Conservation (phyloP, 2,888 invertebrate genomes). For the Limnephilus rhombicus region DNA sequence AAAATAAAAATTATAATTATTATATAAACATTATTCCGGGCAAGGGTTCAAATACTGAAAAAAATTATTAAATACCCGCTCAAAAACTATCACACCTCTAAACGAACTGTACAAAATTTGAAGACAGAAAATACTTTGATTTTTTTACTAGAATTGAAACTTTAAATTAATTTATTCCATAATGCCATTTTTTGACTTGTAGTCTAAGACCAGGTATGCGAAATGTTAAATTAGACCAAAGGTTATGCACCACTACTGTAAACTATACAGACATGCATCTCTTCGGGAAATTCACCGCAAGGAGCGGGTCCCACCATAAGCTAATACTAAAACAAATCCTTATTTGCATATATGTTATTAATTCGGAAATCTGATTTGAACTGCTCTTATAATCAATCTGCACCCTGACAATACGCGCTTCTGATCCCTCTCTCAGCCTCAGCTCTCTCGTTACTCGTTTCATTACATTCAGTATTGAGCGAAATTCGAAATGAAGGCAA, state of each 20-base stretch:
- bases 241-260: background rate
- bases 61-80: too few relatives aligned
- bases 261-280: slow-evolving; percentile 29
- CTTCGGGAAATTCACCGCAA: slow-evolving; percentile 48
- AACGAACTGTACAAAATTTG: too few relatives aligned
- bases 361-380: background rate
- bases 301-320: background rate
- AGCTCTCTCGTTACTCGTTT: background rate
- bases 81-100: too few relatives aligned
- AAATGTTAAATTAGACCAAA: background rate
- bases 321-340: slow-evolving; percentile 8
- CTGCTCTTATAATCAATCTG: background rate
- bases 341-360: background rate
- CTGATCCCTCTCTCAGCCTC: background rate
- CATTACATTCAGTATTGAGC: slow-evolving; percentile 4
- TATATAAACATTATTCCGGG: too few relatives aligned
- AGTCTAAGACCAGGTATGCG: too few relatives aligned
- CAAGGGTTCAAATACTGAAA: too few relatives aligned
- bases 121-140: too few relatives aligned
- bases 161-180: too few relatives aligned
- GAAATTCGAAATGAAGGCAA: slow-evolving; percentile 32
- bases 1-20: too few relatives aligned
- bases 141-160: too few relatives aligned
- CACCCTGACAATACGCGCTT: background rate
- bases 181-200: too few relatives aligned